Conservation (phyloP, 2,888 invertebrate genomes). For the Leptopilina drosophilae region DNA sequence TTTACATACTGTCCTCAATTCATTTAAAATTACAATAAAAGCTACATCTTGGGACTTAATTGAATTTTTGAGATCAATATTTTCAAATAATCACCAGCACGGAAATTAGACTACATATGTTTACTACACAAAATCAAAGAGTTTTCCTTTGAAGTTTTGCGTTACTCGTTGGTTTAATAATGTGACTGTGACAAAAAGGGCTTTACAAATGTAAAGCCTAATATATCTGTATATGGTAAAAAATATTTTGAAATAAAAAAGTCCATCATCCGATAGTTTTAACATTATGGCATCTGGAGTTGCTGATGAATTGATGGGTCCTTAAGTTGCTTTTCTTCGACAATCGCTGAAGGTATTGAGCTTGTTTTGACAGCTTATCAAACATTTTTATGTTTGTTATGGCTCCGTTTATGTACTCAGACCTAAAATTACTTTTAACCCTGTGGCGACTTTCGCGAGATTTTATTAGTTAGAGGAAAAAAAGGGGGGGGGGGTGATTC, state of each 20-base stretch:
- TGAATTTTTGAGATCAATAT: constrained; percentile 57
- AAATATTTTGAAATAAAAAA: constrained; percentile 42
- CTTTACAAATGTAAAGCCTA: constrained; percentile 22
- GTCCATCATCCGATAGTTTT: constrained; percentile 49
- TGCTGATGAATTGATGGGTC: constrained; percentile 46
- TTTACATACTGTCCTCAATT: neutral
- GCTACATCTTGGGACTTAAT: constrained; percentile 56
- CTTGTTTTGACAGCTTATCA: neutral
- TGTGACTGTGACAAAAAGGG: constrained; percentile 50
- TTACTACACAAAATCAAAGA: neutral
- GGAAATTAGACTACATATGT: constrained; percentile 46
- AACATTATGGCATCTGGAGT: constrained; percentile 42
- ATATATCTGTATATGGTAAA: constrained; percentile 48
- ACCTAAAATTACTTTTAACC: constrained; percentile 23
- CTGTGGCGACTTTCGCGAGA: no score
- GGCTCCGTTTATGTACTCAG: constrained; percentile 49
- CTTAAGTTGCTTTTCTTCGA: constrained; percentile 32
- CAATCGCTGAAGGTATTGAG: neutral
- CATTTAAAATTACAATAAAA: constrained; percentile 39
- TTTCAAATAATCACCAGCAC: constrained; percentile 63
- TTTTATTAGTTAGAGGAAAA: no score
- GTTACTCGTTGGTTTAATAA: constrained; percentile 60
- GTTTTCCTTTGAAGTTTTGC: constrained; percentile 63
- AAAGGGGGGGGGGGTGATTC: no score
- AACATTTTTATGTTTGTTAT: no score